A percentile compares a stretch with the other conserved stretches of the same genome.
These are phyloP conservation scores for Indri indri DNA, from an alignment of 2,113 vertebrate genomes.

Conservation along the genomic window DNA sequence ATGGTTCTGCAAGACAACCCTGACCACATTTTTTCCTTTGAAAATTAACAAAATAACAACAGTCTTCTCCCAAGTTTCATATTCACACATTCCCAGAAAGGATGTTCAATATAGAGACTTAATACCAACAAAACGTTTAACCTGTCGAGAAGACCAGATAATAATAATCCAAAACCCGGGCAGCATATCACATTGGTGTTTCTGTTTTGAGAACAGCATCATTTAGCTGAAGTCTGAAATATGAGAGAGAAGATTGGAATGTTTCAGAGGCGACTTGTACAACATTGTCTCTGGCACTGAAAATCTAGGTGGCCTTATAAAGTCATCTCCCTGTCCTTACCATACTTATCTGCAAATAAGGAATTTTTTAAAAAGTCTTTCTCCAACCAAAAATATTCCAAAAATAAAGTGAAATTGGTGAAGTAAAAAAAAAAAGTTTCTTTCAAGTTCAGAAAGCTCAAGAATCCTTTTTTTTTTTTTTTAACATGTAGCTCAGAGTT, in stretches of 20 bases:
- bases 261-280: not conserved
- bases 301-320: constrained; percentile 32
- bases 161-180: not conserved
- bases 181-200: not conserved
- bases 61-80: not conserved
- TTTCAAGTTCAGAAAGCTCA: constrained; percentile 16
- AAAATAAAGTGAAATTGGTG: constrained; percentile 1
- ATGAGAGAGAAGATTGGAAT: not conserved
- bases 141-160: not conserved
- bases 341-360: constrained; percentile 15
- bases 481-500: not conserved
- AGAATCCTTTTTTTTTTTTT: not conserved
- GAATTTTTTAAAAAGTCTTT: not conserved
- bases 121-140: not conserved
- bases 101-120: not conserved
- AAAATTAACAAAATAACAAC: constrained; percentile 25
- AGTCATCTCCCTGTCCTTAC: not conserved
- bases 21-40: constrained; percentile 28
- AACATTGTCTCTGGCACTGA: not conserved
- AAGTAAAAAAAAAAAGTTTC: not conserved
- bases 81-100: constrained; percentile 11
- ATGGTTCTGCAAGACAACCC: constrained; percentile 2
- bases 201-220: constrained; percentile 1
- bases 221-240: not conserved
- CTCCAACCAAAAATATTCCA: constrained; percentile 1